phyloP scores from a whole-genome alignment of 2,797 vertebrate species.

The Fistularia tabacaria region DNA sequence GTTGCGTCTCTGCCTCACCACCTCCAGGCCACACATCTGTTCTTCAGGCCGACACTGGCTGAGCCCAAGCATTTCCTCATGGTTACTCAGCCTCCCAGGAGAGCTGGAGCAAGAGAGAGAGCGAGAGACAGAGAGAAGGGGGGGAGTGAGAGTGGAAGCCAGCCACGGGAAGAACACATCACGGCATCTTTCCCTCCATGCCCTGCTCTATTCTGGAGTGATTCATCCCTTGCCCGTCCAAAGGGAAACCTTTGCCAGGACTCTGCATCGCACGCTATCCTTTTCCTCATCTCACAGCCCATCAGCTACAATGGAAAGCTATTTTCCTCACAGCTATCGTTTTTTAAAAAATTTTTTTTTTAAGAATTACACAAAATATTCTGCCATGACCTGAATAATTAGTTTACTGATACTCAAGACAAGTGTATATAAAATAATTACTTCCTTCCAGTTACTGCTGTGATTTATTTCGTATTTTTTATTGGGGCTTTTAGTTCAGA shows the following conservation, averaged over 20 bases:
- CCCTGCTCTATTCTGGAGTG: conserved; percentile 63
- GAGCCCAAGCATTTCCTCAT: conserved; percentile 74
- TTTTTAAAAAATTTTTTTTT: too few relatives aligned
- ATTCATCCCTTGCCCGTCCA: conserved; percentile 72
- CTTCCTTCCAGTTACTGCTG: conserved; percentile 27
- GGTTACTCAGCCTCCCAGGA: conserved; percentile 76
- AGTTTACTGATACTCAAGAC: conserved; percentile 32
- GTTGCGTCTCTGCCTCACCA: conserved; percentile 68
- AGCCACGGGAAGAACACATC: conserved; percentile 71
- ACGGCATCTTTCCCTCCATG: conserved; percentile 63
- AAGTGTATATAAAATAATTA: conserved; percentile 30
- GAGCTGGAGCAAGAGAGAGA: conserved; percentile 48
- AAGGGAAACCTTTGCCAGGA: conserved; percentile 60
- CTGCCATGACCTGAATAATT: conserved; percentile 20
- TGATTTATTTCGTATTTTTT: conserved; percentile 18
- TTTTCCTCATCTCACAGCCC: conserved; percentile 54
- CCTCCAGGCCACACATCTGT: conserved; percentile 76
- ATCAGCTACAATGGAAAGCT: conserved; percentile 51
- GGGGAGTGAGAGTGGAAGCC: conserved; percentile 64
- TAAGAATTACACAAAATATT: conserved; percentile 30
- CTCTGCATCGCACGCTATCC: conserved; percentile 67
- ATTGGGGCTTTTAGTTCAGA: conserved; percentile 22
- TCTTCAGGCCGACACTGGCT: conserved; percentile 71
- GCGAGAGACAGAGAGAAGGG: conserved; percentile 18
- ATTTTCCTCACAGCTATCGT: conserved; percentile 40